These are phyloP conservation scores for Drosophila arizonae DNA, from an alignment of 1,140 invertebrate species.

Conservation along the genomic window DNA sequence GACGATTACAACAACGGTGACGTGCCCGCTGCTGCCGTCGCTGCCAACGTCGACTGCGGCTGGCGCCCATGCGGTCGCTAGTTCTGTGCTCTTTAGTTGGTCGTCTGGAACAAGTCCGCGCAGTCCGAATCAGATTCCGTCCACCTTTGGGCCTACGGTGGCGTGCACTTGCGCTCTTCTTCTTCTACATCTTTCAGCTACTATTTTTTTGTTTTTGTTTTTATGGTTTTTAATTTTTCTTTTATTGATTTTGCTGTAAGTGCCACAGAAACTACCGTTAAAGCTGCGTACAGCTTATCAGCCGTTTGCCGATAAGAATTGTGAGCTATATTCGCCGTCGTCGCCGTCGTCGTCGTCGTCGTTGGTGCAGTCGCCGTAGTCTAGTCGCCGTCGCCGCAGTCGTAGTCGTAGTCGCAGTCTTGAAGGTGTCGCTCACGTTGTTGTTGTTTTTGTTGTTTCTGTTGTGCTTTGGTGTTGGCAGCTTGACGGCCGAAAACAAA, in stretches of 20 bases:
- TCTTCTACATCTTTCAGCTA: too few species aligned
- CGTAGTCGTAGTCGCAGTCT: constrained; percentile 9
- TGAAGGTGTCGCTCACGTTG: constrained; percentile 22
- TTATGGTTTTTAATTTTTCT: background rate
- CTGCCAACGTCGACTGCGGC: constrained; percentile 4
- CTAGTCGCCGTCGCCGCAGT: background rate
- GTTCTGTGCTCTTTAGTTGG: constrained; percentile 61
- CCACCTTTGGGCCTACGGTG: constrained; percentile 1
- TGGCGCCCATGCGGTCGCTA: constrained; percentile 47
- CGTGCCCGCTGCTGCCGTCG: constrained; percentile 22
- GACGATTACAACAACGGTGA: constrained; percentile 36
- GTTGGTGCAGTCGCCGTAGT: background rate
- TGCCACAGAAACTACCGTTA: constrained; percentile 28
- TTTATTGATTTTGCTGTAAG: constrained; percentile 33
- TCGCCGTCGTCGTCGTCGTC: background rate
- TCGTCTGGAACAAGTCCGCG: constrained; percentile 46
- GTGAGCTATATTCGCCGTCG: background rate
- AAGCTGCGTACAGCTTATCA: constrained; percentile 37
- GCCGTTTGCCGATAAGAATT: constrained; percentile 27
- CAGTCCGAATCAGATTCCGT: constrained; percentile 26
- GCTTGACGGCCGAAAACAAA: constrained; percentile 43
- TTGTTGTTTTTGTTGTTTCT: constrained; percentile 11
- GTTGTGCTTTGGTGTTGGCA: constrained; percentile 9
- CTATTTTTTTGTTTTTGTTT: background rate
- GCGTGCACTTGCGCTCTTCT: background rate